Percentiles rank a stretch among this genome's conserved stretches.
Conservation (phyloP, 2,113 vertebrate species). For the Accipiter virgatus region DNA sequence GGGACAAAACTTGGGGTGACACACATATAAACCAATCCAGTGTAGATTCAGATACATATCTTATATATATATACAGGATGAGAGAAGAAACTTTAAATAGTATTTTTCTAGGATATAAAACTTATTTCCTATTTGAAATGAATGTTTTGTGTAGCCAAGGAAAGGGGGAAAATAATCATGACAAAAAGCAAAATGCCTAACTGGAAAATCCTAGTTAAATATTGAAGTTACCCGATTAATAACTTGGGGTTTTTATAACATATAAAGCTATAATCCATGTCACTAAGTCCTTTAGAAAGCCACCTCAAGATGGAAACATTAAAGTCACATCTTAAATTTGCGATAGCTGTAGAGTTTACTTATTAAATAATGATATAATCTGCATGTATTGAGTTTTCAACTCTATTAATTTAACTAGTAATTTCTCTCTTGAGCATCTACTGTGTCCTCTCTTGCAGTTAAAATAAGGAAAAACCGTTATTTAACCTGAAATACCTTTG, state of each 20-base stretch:
- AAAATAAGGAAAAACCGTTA: not conserved
- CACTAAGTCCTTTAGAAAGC: not conserved
- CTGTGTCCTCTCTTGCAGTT: not conserved
- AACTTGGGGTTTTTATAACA: not conserved
- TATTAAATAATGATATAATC: not conserved
- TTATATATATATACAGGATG: not conserved
- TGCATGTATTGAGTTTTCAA: rapidly evolving
- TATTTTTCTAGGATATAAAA: not conserved
- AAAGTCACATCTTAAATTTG: not conserved
- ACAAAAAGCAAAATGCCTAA: not conserved
- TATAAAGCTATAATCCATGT: not conserved
- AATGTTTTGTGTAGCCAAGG: not conserved
- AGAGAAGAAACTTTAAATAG: not conserved
- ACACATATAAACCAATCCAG: not conserved
- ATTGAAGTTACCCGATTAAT: not conserved
- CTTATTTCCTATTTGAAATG: not conserved
- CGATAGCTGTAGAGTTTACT: not conserved
- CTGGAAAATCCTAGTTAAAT: not conserved
- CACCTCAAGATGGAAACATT: not conserved
- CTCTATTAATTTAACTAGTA: not conserved
- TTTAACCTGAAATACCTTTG: not conserved
- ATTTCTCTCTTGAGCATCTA: not conserved
- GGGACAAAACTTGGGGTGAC: not conserved
- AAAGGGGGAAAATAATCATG: not conserved
- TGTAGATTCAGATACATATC: not conserved